Evolutionary conservation across 1,140 invertebrate genomes (phyloP).

Genomic region (Aphidius gifuensis): DNA sequence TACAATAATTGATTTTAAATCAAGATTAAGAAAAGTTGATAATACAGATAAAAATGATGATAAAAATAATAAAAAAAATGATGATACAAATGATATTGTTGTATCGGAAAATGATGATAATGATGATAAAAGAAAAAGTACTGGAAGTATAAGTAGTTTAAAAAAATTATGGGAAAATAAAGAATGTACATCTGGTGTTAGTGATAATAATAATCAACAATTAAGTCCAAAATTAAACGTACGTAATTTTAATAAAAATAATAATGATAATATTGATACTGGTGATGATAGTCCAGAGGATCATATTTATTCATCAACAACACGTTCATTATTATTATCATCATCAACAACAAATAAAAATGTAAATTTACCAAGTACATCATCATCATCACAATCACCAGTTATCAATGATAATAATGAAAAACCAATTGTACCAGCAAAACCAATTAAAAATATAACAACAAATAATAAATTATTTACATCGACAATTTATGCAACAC

Average conservation of each 20-base stretch:
- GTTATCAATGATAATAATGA: slow-evolving; percentile 40
- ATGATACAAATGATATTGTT: slow-evolving; percentile 28
- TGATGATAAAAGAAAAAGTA: slow-evolving; percentile 85
- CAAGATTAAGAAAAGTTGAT: slow-evolving; percentile 79
- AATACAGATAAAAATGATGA: slow-evolving; percentile 53
- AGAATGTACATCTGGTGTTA: slow-evolving; percentile 47
- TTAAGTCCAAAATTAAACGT: slow-evolving; percentile 64
- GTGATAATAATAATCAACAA: slow-evolving; percentile 48
- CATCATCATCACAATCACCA: slow-evolving; percentile 38
- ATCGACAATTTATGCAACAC: slow-evolving; percentile 60
- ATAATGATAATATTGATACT: slow-evolving; percentile 45
- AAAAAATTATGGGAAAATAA: slow-evolving; percentile 89
- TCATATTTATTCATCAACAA: slow-evolving; percentile 47
- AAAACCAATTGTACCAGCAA: slow-evolving; percentile 68
- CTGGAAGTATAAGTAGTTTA: slow-evolving; percentile 87
- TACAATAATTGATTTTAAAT: slow-evolving; percentile 80
- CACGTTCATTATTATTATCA: slow-evolving; percentile 33
- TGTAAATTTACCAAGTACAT: slow-evolving; percentile 54
- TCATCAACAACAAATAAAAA: slow-evolving; percentile 48
- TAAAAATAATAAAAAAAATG: slow-evolving; percentile 33
- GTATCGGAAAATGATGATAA: slow-evolving; percentile 61
- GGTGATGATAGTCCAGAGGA: slow-evolving; percentile 57
- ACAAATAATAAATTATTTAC: slow-evolving; percentile 50
- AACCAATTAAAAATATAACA: slow-evolving; percentile 44
- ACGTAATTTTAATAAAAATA: slow-evolving; percentile 31